These are phyloP conservation scores for Emberiza fucata DNA, from an alignment of 2,113 vertebrate genomes.

Conservation along the genomic window DNA sequence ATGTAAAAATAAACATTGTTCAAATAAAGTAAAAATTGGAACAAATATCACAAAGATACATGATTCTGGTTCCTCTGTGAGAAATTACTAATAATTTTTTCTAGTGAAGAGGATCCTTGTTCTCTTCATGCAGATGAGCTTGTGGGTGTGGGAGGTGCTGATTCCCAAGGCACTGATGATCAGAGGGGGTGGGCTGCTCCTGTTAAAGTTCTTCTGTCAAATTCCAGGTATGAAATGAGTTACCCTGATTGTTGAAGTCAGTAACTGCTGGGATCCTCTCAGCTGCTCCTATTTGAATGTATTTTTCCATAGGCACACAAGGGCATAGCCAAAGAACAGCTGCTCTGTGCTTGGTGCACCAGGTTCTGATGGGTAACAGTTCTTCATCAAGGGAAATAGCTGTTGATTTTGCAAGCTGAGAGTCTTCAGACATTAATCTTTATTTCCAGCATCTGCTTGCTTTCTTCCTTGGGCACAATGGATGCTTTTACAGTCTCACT, in stretches of 20 bases:
- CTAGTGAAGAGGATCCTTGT: not conserved
- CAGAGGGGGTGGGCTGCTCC: not conserved
- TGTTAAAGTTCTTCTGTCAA: not conserved
- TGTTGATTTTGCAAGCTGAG: not conserved
- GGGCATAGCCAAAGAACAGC: not conserved
- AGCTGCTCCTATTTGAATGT: not conserved
- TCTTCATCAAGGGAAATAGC: not conserved
- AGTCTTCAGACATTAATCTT: not conserved
- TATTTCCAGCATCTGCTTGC: not conserved
- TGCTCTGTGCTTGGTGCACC: not conserved
- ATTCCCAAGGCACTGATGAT: not conserved
- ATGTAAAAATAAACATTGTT: not conserved
- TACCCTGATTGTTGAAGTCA: not conserved
- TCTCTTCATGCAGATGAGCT: not conserved
- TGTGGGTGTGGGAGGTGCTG: not conserved
- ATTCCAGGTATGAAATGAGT: not conserved
- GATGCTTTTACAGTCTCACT: not conserved
- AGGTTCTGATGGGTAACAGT: not conserved
- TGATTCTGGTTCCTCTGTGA: not conserved
- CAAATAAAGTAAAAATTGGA: not conserved
- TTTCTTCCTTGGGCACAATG: not conserved
- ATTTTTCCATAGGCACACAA: not conserved
- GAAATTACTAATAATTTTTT: not conserved
- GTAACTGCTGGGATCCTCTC: not conserved
- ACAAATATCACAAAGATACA: not conserved